Percentiles rank a stretch among this genome's conserved stretches.
Conservation (phyloP, 2,888 invertebrate species). For the Lasius fuliginosus region DNA sequence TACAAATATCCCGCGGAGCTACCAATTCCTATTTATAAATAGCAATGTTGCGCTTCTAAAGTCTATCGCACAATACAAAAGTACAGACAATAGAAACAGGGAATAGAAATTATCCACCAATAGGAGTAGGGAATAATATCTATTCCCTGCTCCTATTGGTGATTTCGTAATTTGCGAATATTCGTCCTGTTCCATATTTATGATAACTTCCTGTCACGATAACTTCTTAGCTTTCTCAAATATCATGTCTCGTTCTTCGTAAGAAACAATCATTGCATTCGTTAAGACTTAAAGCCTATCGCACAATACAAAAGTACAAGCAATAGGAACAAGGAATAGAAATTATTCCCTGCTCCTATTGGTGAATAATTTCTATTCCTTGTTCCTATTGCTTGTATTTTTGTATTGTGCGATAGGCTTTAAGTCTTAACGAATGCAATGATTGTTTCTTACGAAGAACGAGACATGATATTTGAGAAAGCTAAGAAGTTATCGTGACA, state of each 20-base stretch:
- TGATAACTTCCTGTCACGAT: neutral
- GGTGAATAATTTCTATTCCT: no score
- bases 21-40: slow-evolving; percentile 4
- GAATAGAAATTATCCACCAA: no score
- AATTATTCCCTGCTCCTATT: no score
- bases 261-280: neutral
- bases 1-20: neutral
- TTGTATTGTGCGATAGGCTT: no score
- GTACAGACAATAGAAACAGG: no score
- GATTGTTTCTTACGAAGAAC: neutral
- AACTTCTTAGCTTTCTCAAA: neutral
- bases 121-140: no score
- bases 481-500: neutral
- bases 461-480: neutral
- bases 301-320: no score
- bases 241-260: neutral
- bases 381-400: no score
- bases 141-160: no score
- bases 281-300: neutral
- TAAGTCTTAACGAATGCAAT: neutral
- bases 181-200: neutral
- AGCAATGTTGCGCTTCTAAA: neutral
- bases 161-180: neutral
- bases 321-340: no score
- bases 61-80: no score